phyloP scores from a whole-genome alignment of 2,113 vertebrate species.

The Misgurnus mizolepis region DNA sequence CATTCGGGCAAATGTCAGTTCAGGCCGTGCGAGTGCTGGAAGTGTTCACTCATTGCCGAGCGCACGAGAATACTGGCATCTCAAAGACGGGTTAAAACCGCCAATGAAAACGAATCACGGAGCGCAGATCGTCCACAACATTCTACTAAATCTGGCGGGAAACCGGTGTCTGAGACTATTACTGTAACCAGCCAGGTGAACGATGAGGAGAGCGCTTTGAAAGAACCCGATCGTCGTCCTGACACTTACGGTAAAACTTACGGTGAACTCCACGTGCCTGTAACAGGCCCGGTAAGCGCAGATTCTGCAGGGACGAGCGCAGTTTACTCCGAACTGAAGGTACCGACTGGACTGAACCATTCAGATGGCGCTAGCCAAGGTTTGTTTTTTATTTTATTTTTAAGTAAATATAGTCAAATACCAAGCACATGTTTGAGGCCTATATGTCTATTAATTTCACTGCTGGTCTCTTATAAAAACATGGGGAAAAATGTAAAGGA shows the following conservation, averaged over 20 bases:
- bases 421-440: neutral
- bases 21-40: slow-evolving; percentile 79
- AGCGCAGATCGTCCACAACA: neutral
- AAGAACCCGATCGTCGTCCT: neutral
- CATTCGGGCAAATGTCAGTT: slow-evolving; percentile 79
- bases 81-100: slow-evolving; percentile 72
- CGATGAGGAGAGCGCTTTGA: neutral
- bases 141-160: neutral
- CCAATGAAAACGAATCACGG: neutral
- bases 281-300: neutral
- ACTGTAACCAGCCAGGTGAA: neutral
- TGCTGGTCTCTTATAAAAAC: too few species aligned
- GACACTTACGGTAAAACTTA: neutral
- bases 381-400: neutral
- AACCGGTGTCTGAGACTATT: neutral
- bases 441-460: neutral
- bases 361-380: neutral
- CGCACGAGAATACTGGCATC: slow-evolving; percentile 80
- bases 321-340: neutral
- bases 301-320: neutral
- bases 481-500: too few species aligned
- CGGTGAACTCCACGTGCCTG: slow-evolving; percentile 13
- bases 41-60: slow-evolving; percentile 79
- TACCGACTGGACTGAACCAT: slow-evolving; percentile 3
- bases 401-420: neutral